These are phyloP conservation scores for Aethina tumida DNA, from an alignment of 1,140 invertebrate species.

Conservation along the genomic window DNA sequence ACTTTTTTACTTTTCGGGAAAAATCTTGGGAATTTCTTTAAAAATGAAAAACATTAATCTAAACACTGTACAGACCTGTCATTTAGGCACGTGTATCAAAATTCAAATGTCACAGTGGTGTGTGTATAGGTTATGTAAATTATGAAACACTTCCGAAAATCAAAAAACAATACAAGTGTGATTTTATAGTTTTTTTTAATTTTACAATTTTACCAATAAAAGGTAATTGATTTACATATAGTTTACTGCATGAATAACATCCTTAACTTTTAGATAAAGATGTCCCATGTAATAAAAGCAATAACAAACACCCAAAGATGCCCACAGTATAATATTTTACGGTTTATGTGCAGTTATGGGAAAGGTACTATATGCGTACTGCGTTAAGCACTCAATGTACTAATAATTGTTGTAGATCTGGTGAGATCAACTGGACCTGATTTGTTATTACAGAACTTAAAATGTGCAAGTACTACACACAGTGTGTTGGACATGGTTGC, in stretches of 20 bases:
- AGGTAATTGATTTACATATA: no score
- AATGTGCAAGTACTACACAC: conserved; percentile 16
- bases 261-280: conserved; percentile 7
- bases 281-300: conserved; percentile 11
- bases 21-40: no score
- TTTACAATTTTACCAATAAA: no score
- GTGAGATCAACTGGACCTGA: conserved; percentile 10
- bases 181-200: neutral
- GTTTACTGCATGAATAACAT: no score
- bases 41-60: no score
- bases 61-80: no score
- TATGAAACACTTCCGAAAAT: no score
- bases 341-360: conserved; percentile 7
- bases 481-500: conserved; percentile 23
- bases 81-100: no score
- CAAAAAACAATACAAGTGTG: no score
- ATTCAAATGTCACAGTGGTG: no score
- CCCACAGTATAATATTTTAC: conserved; percentile 2
- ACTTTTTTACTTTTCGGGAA: no score
- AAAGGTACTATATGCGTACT: neutral
- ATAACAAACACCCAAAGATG: neutral
- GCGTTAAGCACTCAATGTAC: neutral
- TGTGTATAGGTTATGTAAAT: no score
- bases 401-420: conserved; percentile 2
- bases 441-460: conserved; percentile 24